Evolutionary conservation across 1,140 invertebrate genomes (phyloP).

Genomic region (Drosophila sturtevanti): DNA sequence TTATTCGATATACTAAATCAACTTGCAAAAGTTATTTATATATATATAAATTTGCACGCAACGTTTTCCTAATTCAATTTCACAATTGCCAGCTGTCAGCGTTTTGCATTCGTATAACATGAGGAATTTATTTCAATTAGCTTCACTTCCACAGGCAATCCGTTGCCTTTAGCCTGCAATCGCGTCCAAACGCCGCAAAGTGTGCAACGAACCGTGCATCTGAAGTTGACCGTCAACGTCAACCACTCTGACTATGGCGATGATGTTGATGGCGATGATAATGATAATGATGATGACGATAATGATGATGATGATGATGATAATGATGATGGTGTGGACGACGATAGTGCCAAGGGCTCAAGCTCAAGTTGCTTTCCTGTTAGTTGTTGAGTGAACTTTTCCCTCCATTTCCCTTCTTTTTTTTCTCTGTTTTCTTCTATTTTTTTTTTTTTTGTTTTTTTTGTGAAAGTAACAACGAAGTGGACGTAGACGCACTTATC

Average conservation of each 20-base stretch:
- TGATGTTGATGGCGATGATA: slow-evolving; percentile 12
- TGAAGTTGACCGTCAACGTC: slow-evolving; percentile 35
- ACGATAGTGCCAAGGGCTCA: slow-evolving; percentile 1
- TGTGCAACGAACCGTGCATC: slow-evolving; percentile 45
- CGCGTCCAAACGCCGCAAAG: slow-evolving; percentile 21
- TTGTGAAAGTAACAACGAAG: slow-evolving; percentile 19
- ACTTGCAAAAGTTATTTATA: background rate
- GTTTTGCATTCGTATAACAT: slow-evolving; percentile 54
- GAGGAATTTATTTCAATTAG: slow-evolving; percentile 62
- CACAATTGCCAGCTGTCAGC: slow-evolving; percentile 52
- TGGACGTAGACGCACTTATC: slow-evolving; percentile 32
- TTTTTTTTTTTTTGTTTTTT: background rate
- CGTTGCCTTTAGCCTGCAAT: slow-evolving; percentile 4
- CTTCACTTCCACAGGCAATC: slow-evolving; percentile 10
- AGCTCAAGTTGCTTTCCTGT: slow-evolving; percentile 36
- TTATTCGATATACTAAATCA: background rate
- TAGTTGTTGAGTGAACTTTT: slow-evolving; percentile 51
- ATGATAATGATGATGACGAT: background rate
- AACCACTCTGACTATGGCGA: background rate
- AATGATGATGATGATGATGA: background rate
- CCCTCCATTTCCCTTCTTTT: background rate
- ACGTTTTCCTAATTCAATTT: slow-evolving; percentile 57
- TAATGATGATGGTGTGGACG: background rate
- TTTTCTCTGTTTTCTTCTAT: background rate
- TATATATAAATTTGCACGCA: slow-evolving; percentile 19